phyloP scores from a whole-genome alignment of 1,140 invertebrate genomes.

The Stegodyphus mimosarum region DNA sequence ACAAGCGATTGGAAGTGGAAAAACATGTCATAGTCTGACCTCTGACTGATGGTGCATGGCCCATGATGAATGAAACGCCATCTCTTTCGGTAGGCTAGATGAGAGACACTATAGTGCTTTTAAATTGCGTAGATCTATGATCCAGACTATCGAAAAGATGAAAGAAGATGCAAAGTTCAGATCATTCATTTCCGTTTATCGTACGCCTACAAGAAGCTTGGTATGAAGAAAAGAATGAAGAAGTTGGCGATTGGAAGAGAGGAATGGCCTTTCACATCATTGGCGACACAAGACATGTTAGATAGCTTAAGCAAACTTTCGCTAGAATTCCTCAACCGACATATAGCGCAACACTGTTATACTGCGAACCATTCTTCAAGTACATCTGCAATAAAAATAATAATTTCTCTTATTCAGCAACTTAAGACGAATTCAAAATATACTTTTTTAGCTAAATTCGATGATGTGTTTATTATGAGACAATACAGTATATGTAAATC shows the following conservation, averaged over 20 bases:
- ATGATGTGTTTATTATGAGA: too few relatives aligned
- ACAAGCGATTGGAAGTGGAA: conserved; percentile 56
- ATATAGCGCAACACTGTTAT: too few relatives aligned
- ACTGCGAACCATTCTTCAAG: too few relatives aligned
- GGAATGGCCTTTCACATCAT: background rate
- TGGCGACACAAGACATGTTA: too few relatives aligned
- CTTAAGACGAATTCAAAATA: too few relatives aligned
- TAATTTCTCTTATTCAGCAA: too few relatives aligned
- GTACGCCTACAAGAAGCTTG: background rate
- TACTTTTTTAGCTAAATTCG: too few relatives aligned
- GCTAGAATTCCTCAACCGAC: too few relatives aligned
- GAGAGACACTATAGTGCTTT: background rate
- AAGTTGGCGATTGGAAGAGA: background rate
- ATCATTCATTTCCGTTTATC: background rate
- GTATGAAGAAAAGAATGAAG: background rate
- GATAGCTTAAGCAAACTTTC: too few relatives aligned
- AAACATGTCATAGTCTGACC: conserved; percentile 47
- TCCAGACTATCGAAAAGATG: background rate
- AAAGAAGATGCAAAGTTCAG: background rate
- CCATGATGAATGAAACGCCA: conserved; percentile 40
- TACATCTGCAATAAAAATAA: too few relatives aligned
- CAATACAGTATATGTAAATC: too few relatives aligned
- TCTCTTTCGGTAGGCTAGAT: background rate
- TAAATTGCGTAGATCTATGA: too few relatives aligned
- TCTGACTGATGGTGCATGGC: conserved; percentile 28